Evolutionary conservation across 2,113 vertebrate species (phyloP).

Genomic region (Amazona guildingii): DNA sequence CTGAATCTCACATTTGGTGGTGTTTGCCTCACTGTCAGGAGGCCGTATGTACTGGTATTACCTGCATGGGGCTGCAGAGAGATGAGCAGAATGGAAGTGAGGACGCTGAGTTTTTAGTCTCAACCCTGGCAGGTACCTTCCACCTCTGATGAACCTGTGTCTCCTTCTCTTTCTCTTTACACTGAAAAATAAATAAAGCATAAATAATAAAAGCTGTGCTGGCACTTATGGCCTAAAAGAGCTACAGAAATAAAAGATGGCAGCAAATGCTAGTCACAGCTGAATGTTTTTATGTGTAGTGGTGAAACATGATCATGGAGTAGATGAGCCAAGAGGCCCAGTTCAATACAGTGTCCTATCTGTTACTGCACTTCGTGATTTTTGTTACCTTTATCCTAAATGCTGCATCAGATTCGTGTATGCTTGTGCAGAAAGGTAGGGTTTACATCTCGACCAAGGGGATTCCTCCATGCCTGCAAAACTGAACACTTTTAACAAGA

Average conservation of each 20-base stretch:
- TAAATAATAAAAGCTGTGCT: accelerated
- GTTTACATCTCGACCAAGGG: background rate
- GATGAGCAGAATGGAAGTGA: background rate
- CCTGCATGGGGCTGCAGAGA: background rate
- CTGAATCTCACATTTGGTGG: background rate
- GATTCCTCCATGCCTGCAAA: background rate
- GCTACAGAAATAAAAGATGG: background rate
- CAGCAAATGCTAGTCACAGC: accelerated
- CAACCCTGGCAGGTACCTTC: background rate
- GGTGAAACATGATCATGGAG: background rate
- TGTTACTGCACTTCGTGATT: background rate
- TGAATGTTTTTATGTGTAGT: background rate
- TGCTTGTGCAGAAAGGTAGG: background rate
- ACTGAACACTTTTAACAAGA: background rate
- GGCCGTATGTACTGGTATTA: background rate
- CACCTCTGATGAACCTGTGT: accelerated
- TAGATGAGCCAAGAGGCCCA: background rate
- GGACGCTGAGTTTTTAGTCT: background rate
- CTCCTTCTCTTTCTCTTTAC: background rate
- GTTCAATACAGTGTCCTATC: background rate
- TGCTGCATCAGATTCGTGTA: accelerated
- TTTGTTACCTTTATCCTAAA: background rate
- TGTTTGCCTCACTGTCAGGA: background rate
- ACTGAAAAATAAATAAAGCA: background rate
- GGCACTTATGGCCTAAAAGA: background rate